These are phyloP conservation scores for Hedya salicella DNA, from an alignment of 2,888 invertebrate species.

Conservation along the genomic window DNA sequence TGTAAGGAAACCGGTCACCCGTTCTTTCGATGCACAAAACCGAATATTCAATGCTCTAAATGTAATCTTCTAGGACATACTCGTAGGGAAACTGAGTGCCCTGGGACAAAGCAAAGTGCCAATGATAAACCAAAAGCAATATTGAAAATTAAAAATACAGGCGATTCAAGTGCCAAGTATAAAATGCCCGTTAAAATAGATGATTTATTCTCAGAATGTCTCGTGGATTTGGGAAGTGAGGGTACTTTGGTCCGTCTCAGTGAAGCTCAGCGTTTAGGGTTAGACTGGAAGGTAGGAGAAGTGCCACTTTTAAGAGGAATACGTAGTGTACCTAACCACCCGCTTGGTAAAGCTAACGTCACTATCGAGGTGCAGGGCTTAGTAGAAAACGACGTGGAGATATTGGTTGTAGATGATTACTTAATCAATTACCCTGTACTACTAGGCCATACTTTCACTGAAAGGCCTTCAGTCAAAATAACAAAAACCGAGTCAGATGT, in stretches of 20 bases:
- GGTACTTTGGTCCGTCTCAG: not conserved
- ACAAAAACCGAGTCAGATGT: not conserved
- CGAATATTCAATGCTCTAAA: not conserved
- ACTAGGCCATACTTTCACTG: not conserved
- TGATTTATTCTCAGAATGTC: not conserved
- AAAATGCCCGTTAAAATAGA: not conserved
- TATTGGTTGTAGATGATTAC: not conserved
- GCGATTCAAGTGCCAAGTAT: not conserved
- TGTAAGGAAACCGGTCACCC: constrained; percentile 42
- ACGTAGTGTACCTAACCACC: not conserved
- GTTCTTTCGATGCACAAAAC: constrained; percentile 31
- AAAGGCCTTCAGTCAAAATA: not conserved
- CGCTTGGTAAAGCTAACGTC: not conserved
- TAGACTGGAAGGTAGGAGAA: not conserved
- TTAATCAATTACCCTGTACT: not conserved
- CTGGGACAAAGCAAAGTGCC: not conserved
- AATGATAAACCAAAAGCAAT: too few species aligned
- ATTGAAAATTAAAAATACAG: too few species aligned
- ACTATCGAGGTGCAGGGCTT: not conserved
- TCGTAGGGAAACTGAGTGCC: not conserved
- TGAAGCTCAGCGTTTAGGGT: not conserved
- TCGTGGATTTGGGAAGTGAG: not conserved
- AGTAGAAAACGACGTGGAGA: not conserved
- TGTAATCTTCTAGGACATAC: not conserved
- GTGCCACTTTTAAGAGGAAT: not conserved